Evolutionary conservation across 2,888 invertebrate species (phyloP).

Genomic region (Sclerodermus sp.): DNA sequence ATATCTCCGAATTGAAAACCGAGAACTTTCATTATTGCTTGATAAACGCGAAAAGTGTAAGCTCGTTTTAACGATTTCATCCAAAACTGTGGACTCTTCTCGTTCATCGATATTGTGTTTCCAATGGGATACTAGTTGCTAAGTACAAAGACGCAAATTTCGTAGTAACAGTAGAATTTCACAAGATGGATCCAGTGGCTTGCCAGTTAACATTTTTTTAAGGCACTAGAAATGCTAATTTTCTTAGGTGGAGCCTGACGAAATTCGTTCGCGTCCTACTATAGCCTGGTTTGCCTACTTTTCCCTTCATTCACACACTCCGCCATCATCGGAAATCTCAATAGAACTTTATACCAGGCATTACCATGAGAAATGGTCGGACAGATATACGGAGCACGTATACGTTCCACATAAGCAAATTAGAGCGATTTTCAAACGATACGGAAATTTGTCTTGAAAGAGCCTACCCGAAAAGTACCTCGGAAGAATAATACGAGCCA

Average conservation of each 20-base stretch:
- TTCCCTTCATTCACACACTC: constrained; percentile 22
- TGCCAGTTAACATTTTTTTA: constrained; percentile 38
- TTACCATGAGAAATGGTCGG: constrained; percentile 30
- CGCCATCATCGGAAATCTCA: constrained; percentile 27
- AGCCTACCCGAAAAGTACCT: no score
- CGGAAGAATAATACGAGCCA: background rate
- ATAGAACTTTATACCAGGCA: constrained; percentile 25
- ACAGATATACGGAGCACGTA: constrained; percentile 3
- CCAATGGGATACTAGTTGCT: no score
- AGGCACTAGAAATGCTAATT: constrained; percentile 53
- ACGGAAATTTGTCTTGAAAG: no score
- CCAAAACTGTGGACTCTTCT: no score
- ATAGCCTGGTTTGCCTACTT: constrained; percentile 14
- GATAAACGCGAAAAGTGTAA: no score
- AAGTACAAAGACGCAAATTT: no score
- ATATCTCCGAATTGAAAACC: no score
- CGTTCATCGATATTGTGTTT: no score
- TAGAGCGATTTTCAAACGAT: no score
- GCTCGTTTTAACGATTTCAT: no score
- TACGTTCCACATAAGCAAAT: background rate
- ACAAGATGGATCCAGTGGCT: constrained; percentile 24
- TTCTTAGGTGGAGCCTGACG: constrained; percentile 31
- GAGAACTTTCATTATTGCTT: no score
- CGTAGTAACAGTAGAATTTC: no score
- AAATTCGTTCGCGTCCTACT: constrained; percentile 29